Percentiles rank a stretch among this genome's conserved stretches.
These are phyloP conservation scores for Arizona elegans DNA, from an alignment of 2,113 vertebrate species.

Conservation along the genomic window DNA sequence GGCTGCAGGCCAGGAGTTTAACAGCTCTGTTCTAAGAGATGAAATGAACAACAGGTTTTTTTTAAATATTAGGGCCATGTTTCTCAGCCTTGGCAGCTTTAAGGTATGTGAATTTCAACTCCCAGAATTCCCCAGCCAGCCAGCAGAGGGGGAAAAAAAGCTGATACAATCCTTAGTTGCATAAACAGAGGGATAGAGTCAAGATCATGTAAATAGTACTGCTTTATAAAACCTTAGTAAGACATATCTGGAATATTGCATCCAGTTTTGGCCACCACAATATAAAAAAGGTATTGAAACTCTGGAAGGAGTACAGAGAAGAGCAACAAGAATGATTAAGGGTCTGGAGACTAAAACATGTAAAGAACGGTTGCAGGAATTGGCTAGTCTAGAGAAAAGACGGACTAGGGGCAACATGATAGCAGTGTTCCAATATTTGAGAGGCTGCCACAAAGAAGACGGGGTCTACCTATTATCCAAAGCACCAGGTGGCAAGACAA, in stretches of 20 bases:
- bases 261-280: neutral
- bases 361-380: neutral
- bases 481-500: neutral
- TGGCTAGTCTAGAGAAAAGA: neutral
- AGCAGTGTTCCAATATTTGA: neutral
- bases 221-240: neutral
- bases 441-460: neutral
- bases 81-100: neutral
- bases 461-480: neutral
- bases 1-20: no score
- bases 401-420: neutral
- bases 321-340: neutral
- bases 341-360: neutral
- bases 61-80: neutral
- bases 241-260: neutral
- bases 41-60: no score
- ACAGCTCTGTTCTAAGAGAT: neutral
- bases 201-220: neutral
- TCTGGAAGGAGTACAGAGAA: neutral
- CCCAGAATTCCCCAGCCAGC: neutral
- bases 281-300: neutral
- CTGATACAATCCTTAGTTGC: neutral
- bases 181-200: neutral
- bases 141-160: neutral
- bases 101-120: neutral